A percentile compares a stretch with the other conserved stretches of the same genome.
Evolutionary conservation across 2,797 vertebrate species (phyloP).

Genomic region (Trachurus trachurus): DNA sequence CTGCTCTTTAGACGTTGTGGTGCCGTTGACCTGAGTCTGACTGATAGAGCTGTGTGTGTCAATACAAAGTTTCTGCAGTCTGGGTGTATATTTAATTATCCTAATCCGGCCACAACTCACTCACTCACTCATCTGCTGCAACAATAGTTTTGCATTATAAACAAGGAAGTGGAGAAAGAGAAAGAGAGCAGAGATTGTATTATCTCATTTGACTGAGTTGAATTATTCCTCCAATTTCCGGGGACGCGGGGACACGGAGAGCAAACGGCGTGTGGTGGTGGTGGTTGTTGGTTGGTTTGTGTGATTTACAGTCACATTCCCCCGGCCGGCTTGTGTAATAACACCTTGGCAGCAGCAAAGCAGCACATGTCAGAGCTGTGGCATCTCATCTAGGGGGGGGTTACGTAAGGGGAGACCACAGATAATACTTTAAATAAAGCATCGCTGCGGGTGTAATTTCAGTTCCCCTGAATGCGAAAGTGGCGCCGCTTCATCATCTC

Average conservation of each 20-base stretch:
- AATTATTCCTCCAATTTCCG: constrained; percentile 41
- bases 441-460: constrained; percentile 37
- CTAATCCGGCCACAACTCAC: constrained; percentile 6
- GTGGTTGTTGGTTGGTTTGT: not conserved
- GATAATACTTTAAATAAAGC: constrained; percentile 44
- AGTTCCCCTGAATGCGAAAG: constrained; percentile 38
- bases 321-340: not conserved
- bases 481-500: constrained; percentile 49
- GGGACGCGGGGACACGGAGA: not conserved
- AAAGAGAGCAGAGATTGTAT: constrained; percentile 15
- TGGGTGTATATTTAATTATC: constrained; percentile 33
- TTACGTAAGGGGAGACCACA: constrained; percentile 16
- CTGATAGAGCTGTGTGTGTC: constrained; percentile 16
- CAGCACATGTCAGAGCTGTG: constrained; percentile 14
- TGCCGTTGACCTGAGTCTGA: constrained; percentile 41
- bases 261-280: not conserved
- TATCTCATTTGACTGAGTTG: constrained; percentile 30
- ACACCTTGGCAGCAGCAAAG: constrained; percentile 22
- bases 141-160: constrained; percentile 32
- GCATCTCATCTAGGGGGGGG: constrained; percentile 16
- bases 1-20: constrained; percentile 37
- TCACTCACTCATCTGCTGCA: constrained; percentile 5
- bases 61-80: constrained; percentile 12
- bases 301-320: constrained; percentile 23
- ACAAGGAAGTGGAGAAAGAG: not conserved